Evolutionary conservation across 2,888 invertebrate genomes (phyloP).

Genomic region (Lochmaea capreae): DNA sequence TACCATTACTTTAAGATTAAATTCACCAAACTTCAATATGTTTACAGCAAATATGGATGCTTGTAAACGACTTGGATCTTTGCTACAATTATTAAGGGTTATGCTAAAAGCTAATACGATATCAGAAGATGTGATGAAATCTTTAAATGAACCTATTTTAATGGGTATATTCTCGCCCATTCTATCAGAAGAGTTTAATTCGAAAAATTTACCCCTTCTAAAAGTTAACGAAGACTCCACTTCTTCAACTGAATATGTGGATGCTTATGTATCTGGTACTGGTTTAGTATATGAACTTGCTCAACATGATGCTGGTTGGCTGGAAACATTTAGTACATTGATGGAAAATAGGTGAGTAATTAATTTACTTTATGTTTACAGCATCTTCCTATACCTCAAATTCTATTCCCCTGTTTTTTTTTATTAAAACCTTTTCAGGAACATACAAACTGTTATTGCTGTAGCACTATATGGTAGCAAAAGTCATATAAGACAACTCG

Average conservation of each 20-base stretch:
- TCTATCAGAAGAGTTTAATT: constrained; percentile 55
- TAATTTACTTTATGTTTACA: not conserved
- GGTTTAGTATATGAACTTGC: constrained; percentile 67
- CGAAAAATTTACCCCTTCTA: constrained; percentile 39
- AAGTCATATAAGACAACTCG: constrained; percentile 63
- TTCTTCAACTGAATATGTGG: constrained; percentile 62
- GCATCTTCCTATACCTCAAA: no score
- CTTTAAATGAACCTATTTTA: constrained; percentile 63
- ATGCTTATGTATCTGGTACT: constrained; percentile 67
- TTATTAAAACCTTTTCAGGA: constrained; percentile 57
- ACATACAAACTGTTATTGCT: constrained; percentile 68
- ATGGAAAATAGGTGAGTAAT: constrained; percentile 59
- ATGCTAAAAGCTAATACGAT: constrained; percentile 42
- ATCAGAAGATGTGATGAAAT: constrained; percentile 60
- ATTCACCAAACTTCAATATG: not conserved
- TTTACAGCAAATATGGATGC: constrained; percentile 38
- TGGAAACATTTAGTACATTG: constrained; percentile 63
- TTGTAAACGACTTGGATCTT: constrained; percentile 61
- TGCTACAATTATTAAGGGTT: constrained; percentile 60
- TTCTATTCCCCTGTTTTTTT: no score
- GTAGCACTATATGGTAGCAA: constrained; percentile 66
- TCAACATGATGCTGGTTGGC: constrained; percentile 65
- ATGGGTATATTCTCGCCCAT: constrained; percentile 64
- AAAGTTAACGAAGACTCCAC: constrained; percentile 41
- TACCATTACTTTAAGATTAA: not conserved